These are phyloP conservation scores for Drosophila bocki DNA, from an alignment of 1,140 invertebrate species.

Conservation along the genomic window DNA sequence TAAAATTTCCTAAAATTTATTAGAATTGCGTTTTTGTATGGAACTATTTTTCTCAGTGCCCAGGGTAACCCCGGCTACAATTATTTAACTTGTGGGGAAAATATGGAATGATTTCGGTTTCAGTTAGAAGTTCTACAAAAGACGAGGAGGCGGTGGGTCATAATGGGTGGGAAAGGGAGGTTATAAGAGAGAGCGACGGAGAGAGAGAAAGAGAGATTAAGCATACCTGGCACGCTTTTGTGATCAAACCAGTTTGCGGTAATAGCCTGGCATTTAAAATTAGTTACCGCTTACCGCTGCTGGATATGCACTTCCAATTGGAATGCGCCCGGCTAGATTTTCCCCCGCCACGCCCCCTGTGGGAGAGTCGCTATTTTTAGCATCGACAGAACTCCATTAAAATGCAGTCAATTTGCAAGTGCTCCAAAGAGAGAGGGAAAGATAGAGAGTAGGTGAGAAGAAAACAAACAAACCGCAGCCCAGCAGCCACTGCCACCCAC, in stretches of 20 bases:
- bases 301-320: conserved; percentile 41
- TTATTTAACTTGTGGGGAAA: conserved; percentile 52
- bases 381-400: conserved; percentile 58
- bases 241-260: conserved; percentile 73
- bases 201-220: conserved; percentile 8
- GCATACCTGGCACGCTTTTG: conserved; percentile 57
- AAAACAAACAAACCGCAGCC: conserved; percentile 62
- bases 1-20: not conserved
- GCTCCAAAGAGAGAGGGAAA: conserved; percentile 16
- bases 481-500: conserved; percentile 65
- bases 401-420: conserved; percentile 79
- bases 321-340: conserved; percentile 65
- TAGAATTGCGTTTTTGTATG: not conserved
- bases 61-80: conserved; percentile 32
- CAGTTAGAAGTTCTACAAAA: conserved; percentile 53
- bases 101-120: conserved; percentile 76
- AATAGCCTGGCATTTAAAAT: conserved; percentile 74
- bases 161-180: conserved; percentile 10
- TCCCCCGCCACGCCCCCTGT: conserved; percentile 56
- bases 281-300: conserved; percentile 49
- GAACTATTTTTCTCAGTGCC: conserved; percentile 4
- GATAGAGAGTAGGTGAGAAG: conserved; percentile 19
- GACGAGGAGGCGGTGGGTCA: not conserved
- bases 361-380: conserved; percentile 66
- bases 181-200: not conserved